A percentile compares a stretch with the other conserved stretches of the same genome.
phyloP scores from a whole-genome alignment of 2,113 vertebrate genomes.

The Tragelaphus buxtoni region DNA sequence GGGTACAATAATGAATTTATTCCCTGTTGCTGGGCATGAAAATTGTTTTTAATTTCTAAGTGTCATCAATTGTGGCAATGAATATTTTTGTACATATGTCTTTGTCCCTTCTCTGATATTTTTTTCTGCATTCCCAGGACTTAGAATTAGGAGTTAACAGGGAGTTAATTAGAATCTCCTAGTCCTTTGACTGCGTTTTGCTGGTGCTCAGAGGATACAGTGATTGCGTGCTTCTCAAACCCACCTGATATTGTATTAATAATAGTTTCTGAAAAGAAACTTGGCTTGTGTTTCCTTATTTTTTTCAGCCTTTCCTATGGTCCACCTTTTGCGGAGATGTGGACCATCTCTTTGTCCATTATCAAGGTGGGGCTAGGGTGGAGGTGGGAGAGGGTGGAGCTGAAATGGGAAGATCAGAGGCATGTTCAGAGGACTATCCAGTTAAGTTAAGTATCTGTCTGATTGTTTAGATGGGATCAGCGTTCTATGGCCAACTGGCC shows the following conservation, averaged over 20 bases:
- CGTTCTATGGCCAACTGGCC: fast-evolving
- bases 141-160: not conserved
- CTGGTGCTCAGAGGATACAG: not conserved
- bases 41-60: not conserved
- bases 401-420: not conserved
- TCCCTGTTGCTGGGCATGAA: not conserved
- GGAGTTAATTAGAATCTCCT: not conserved
- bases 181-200: not conserved
- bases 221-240: not conserved
- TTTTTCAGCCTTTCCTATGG: not conserved
- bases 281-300: not conserved
- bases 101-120: not conserved
- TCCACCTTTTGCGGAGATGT: not conserved
- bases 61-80: not conserved
- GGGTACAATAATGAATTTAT: not conserved
- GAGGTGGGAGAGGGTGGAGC: not conserved
- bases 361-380: not conserved
- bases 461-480: not conserved
- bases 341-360: not conserved
- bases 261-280: not conserved
- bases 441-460: not conserved
- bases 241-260: not conserved
- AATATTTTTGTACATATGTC: not conserved
- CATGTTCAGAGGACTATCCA: not conserved
- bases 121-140: not conserved